Evolutionary conservation across 2,797 vertebrate species (phyloP).

Genomic region (Urosaurus nigricauda): DNA sequence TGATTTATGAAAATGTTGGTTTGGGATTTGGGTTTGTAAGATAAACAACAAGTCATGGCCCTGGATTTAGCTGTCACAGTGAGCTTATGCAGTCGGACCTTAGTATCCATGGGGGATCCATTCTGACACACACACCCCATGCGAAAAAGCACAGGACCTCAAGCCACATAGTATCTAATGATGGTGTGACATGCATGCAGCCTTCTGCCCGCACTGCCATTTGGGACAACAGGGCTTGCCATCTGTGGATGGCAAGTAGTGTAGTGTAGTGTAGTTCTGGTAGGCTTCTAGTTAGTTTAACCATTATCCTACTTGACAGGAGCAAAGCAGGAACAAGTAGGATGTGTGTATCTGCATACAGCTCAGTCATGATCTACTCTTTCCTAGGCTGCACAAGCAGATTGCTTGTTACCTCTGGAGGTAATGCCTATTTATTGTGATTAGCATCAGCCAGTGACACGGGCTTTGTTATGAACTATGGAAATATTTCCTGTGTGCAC

Average conservation of each 20-base stretch:
- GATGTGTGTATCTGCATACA: neutral
- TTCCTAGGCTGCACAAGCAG: neutral
- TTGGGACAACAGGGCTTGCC: too few species aligned
- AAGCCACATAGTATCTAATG: too few species aligned
- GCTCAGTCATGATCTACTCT: neutral
- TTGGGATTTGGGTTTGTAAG: neutral
- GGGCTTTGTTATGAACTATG: neutral
- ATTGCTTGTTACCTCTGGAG: neutral
- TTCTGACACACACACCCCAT: too few species aligned
- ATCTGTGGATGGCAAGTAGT: too few species aligned
- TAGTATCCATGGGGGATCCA: too few species aligned
- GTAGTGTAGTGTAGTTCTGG: neutral
- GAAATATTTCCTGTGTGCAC: neutral
- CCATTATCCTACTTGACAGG: neutral
- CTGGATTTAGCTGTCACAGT: neutral
- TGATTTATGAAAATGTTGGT: neutral
- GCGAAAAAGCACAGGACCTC: too few species aligned
- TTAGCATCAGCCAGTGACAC: neutral
- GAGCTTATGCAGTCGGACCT: neutral
- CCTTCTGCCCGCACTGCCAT: too few species aligned
- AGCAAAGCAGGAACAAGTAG: neutral
- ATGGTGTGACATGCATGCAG: too few species aligned
- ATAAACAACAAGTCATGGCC: neutral
- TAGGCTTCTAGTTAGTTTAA: neutral
- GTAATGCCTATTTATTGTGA: neutral